phyloP scores from a whole-genome alignment of 2,888 invertebrate genomes.

The Schrankia costaestrigalis region DNA sequence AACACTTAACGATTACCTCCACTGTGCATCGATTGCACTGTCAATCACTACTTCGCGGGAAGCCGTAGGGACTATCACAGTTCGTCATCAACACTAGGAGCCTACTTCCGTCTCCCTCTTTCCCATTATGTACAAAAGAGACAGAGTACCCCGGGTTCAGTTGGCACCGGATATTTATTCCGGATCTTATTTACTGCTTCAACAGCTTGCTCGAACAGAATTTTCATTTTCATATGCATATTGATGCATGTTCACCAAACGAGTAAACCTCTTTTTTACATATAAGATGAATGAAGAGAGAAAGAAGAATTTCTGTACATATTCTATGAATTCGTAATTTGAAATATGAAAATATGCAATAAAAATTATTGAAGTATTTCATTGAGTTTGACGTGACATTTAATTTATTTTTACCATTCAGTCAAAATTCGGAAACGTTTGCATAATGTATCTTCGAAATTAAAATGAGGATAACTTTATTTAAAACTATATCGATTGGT shows the following conservation, averaged over 20 bases:
- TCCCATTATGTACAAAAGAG: constrained; percentile 31
- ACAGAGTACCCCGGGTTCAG: constrained; percentile 39
- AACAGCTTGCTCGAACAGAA: constrained; percentile 54
- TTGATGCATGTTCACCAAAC: constrained; percentile 49
- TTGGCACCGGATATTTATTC: constrained; percentile 64
- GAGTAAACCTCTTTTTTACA: constrained; percentile 39
- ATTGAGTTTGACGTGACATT: no score
- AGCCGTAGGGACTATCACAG: constrained; percentile 51
- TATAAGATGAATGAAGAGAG: constrained; percentile 16
- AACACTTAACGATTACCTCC: no score
- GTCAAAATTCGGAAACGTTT: no score
- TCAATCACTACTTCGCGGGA: constrained; percentile 58
- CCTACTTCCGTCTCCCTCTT: constrained; percentile 28
- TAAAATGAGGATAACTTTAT: no score
- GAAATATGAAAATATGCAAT: no score
- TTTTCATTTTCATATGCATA: constrained; percentile 65
- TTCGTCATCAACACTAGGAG: constrained; percentile 44
- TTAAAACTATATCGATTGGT: no score
- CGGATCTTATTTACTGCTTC: constrained; percentile 70
- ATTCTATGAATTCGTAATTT: no score
- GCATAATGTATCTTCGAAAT: no score
- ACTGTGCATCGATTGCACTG: constrained; percentile 58
- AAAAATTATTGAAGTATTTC: no score
- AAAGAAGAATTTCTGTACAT: no score
- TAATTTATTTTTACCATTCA: no score